Evolutionary conservation across 2,888 invertebrate genomes (phyloP).

Genomic region (Aquatica leii): DNA sequence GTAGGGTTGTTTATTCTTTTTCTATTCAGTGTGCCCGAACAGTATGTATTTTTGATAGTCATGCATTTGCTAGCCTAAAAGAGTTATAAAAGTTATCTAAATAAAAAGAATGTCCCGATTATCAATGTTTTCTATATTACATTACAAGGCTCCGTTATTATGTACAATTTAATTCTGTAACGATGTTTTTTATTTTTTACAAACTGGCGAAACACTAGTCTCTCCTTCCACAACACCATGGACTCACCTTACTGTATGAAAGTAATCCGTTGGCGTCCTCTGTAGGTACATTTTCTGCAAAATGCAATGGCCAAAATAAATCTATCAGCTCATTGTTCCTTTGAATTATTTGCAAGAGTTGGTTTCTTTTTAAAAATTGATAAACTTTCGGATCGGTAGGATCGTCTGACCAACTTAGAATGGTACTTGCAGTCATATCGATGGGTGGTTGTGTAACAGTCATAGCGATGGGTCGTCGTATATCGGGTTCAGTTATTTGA

Average conservation of each 20-base stretch:
- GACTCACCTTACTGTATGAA: neutral
- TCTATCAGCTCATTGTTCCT: neutral
- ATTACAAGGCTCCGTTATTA: neutral
- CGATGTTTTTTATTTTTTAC: no score
- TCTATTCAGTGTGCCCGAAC: neutral
- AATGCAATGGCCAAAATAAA: neutral
- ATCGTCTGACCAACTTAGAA: neutral
- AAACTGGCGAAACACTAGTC: neutral
- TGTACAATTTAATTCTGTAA: neutral
- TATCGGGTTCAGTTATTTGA: no score
- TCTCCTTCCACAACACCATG: neutral
- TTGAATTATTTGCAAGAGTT: neutral
- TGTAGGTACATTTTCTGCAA: neutral
- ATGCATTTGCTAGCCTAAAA: neutral
- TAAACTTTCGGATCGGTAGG: no score
- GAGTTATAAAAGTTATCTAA: neutral
- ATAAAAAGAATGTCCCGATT: neutral
- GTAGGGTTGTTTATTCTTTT: neutral
- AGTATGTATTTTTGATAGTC: neutral
- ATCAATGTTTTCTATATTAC: neutral
- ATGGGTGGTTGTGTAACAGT: neutral
- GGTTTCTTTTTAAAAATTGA: neutral
- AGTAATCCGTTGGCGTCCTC: neutral
- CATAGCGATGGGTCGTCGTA: no score
- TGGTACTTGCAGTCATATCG: neutral